Conservation (phyloP, 2,113 vertebrate genomes). For the Heteronetta atricapilla region DNA sequence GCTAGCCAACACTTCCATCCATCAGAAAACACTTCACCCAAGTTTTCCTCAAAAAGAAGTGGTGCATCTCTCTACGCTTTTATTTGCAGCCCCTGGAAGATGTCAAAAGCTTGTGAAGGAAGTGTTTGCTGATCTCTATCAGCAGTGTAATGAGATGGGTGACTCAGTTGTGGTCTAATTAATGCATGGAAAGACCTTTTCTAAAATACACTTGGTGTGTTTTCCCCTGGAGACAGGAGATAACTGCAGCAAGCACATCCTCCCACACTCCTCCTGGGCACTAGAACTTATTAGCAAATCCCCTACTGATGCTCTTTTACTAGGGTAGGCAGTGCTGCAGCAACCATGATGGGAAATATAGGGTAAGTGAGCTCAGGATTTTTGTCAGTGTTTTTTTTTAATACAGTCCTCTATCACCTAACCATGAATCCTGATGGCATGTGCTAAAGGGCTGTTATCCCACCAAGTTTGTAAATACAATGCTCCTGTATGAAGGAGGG, state of each 20-base stretch:
- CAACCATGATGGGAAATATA: neutral
- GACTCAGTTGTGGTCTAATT: slow-evolving; percentile 48
- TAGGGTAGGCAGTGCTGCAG: neutral
- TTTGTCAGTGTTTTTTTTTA: neutral
- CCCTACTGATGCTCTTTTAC: neutral
- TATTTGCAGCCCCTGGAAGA: neutral
- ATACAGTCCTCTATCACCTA: neutral
- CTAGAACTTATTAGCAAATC: neutral
- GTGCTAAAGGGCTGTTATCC: neutral
- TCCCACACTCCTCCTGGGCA: slow-evolving; percentile 17
- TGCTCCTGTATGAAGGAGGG: neutral
- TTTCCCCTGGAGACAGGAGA: slow-evolving; percentile 15
- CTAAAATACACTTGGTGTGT: slow-evolving; percentile 4
- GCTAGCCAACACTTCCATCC: neutral
- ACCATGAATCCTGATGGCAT: neutral
- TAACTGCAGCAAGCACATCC: neutral
- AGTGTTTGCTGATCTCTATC: slow-evolving; percentile 30
- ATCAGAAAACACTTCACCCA: neutral
- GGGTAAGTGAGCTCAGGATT: neutral
- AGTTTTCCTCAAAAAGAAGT: neutral
- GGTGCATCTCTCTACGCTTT: neutral
- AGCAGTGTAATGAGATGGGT: slow-evolving; percentile 18
- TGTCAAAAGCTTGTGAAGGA: neutral
- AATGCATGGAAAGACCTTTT: slow-evolving; percentile 37
- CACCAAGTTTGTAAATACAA: neutral